Conservation (phyloP, 2,888 invertebrate species). For the Calameuta pallipes region DNA sequence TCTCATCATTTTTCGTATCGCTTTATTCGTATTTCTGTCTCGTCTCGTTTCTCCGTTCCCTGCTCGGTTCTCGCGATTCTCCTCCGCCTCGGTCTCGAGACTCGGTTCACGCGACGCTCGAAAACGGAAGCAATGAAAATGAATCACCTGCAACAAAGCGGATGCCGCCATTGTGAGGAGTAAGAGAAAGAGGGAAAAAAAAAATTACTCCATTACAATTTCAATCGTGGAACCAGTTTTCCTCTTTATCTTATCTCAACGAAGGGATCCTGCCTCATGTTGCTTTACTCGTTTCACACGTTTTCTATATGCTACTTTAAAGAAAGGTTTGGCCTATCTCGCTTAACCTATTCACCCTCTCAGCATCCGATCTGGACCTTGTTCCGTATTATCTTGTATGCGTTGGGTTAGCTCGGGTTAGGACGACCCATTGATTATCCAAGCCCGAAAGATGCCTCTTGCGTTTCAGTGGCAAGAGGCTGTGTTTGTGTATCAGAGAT, state of each 20-base stretch:
- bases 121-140: conserved; percentile 4
- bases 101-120: not conserved
- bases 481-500: too few relatives aligned
- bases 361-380: not conserved
- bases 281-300: not conserved
- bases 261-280: not conserved
- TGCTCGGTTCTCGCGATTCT: not conserved
- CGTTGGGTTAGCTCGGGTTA: not conserved
- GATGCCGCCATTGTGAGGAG: not conserved
- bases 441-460: not conserved
- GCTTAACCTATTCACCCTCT: not conserved
- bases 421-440: not conserved
- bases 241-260: not conserved
- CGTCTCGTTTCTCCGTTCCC: not conserved
- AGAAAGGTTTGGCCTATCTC: not conserved
- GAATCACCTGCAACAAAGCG: conserved; percentile 4
- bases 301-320: not conserved
- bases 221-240: not conserved
- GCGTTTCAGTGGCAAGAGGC: too few relatives aligned
- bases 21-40: not conserved
- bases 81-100: not conserved
- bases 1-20: not conserved
- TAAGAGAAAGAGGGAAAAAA: not conserved
- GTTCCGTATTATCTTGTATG: not conserved
- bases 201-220: not conserved